Base-by-base conservation (phyloP, 2,888 invertebrate species). In the Drosophila hamatofila region DNA sequence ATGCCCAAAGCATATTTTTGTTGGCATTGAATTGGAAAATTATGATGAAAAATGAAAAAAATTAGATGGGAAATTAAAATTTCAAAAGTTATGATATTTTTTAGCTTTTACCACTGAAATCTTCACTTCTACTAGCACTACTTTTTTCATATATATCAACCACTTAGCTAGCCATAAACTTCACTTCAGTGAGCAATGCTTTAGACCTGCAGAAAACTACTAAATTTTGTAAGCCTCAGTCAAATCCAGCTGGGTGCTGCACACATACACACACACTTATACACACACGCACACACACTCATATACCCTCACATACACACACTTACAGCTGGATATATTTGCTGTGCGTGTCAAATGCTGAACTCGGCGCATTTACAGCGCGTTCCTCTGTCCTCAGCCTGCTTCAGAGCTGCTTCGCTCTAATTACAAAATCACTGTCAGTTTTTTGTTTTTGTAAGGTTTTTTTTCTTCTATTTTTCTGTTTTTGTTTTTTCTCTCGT, bases 331-430 rank as follows among this genome's bases (percentile, higher is more conserved):
- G 48, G 12, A 54, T 48, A 63, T 83, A 83, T 83, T 86, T 80
- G 68, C 81, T 52, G 82, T 83, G 83, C 87, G 82, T 83, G 82
- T 86, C 82, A 83, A 83, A 86, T 73, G 70, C 75, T 75, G 75
- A 86, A 71, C 75, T 72, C 66, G 56, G 48, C 72, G 72, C 78
- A 76, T 74, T 74, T 67, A 55, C 56, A 49, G 39, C 33, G 39
- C 33, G 21, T 18, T 21, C 42, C 18, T 9, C 37, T 8, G 48
- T 11, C 48, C 7, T 39, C 39, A 1, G 39, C 14, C 37, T 12
- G 18, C 12, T 5, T 8, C 14, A n/a, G 7, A n/a, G 30, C 30
- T 16, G 48, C 66, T 14, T 18, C 54, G 74, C 63, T 81, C 79
- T 79, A 79, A 79, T 79, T 79, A 78, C 79, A 78, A 74, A 79